phyloP scores from a whole-genome alignment of 2,113 vertebrate genomes.

The Cariama cristata region DNA sequence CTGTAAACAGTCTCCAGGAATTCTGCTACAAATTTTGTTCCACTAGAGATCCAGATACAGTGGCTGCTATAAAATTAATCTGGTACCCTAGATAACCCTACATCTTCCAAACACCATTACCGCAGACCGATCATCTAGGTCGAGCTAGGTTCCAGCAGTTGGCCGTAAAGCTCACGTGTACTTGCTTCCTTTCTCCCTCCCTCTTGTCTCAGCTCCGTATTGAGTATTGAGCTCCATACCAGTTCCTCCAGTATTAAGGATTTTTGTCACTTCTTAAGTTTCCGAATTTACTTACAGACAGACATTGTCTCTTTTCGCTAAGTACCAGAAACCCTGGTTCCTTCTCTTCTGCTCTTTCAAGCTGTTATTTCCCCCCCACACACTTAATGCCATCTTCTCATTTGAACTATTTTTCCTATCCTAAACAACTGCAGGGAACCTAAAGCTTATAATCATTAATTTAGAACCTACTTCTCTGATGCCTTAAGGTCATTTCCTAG shows the following conservation, averaged over 20 bases:
- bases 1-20: not conserved
- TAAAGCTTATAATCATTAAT: not conserved
- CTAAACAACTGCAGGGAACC: not conserved
- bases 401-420: not conserved
- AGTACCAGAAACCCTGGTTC: not conserved
- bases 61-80: not conserved
- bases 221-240: not conserved
- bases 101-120: not conserved
- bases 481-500: not conserved
- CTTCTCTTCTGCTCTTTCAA: not conserved
- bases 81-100: not conserved
- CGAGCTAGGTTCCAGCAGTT: not conserved
- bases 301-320: not conserved
- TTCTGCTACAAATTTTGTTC: not conserved
- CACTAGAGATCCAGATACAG: not conserved
- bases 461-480: not conserved
- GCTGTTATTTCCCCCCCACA: accelerated
- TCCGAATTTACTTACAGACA: not conserved
- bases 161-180: not conserved
- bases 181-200: not conserved
- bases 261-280: not conserved
- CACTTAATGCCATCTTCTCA: not conserved
- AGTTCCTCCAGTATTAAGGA: not conserved
- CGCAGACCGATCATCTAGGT: accelerated
- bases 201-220: not conserved